Evolutionary conservation across 2,797 vertebrate species (phyloP).

Genomic region (Sciurus vulgaris): DNA sequence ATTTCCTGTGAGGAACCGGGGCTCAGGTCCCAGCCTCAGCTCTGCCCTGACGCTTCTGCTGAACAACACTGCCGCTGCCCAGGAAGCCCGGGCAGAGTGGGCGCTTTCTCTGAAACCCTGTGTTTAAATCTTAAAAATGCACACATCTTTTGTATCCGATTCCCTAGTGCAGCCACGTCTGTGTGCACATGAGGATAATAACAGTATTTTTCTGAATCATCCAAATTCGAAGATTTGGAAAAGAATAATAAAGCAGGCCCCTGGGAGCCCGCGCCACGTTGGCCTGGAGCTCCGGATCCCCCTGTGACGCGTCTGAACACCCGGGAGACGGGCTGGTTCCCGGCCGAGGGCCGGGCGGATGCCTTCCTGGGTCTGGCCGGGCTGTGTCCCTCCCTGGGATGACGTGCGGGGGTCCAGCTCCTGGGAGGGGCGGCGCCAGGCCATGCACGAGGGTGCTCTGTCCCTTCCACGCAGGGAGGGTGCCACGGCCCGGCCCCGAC

Average conservation of each 20-base stretch:
- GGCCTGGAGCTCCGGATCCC: not conserved
- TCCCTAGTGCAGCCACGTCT: slow-evolving; percentile 36
- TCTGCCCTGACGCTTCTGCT: not conserved
- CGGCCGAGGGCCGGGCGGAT: not conserved
- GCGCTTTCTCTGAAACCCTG: not conserved
- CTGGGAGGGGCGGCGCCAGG: not conserved
- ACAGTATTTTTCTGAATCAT: slow-evolving; percentile 53
- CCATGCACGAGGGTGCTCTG: fast-evolving
- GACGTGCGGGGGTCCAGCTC: not conserved
- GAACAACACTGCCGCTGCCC: too few species aligned
- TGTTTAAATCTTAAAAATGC: slow-evolving; percentile 29
- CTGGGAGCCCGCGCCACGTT: slow-evolving; percentile 42
- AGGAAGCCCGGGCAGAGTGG: not conserved
- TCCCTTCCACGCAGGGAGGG: not conserved
- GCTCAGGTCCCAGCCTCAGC: not conserved
- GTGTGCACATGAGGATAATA: slow-evolving; percentile 72
- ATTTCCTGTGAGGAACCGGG: not conserved
- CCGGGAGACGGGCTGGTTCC: fast-evolving
- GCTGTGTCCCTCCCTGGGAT: not conserved
- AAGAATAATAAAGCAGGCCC: slow-evolving; percentile 64
- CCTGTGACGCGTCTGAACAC: not conserved
- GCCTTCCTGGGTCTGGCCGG: not conserved
- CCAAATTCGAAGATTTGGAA: slow-evolving; percentile 17
- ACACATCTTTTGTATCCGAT: not conserved
- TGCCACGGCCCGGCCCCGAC: not conserved